A percentile compares a stretch with the other conserved stretches of the same genome.
phyloP scores from a whole-genome alignment of 2,888 invertebrate species.

The Chesias legatella region DNA sequence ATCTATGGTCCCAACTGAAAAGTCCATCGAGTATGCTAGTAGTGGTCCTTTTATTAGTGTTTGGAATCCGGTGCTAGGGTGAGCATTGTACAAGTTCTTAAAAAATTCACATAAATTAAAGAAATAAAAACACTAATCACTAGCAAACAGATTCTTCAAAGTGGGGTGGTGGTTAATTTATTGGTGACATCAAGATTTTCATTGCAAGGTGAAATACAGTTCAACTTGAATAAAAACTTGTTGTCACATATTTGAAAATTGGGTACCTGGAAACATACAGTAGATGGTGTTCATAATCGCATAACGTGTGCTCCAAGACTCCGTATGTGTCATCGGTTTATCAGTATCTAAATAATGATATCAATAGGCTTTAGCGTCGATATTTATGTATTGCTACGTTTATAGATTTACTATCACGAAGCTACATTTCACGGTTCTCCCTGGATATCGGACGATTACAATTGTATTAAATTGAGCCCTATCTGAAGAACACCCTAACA shows the following conservation, averaged over 20 bases:
- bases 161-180: conserved; percentile 46
- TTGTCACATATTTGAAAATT: conserved; percentile 51
- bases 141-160: conserved; percentile 49
- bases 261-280: conserved; percentile 75
- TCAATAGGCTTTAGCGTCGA: too few relatives aligned
- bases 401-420: neutral
- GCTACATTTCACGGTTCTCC: conserved; percentile 3
- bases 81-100: conserved; percentile 7
- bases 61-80: conserved; percentile 39
- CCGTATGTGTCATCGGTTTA: conserved; percentile 35
- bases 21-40: conserved; percentile 76
- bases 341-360: neutral
- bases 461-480: conserved; percentile 18
- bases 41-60: conserved; percentile 48
- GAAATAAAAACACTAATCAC: conserved; percentile 32
- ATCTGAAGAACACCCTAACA: conserved; percentile 53
- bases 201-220: conserved; percentile 5
- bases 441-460: neutral
- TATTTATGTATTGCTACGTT: too few relatives aligned
- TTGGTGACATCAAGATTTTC: conserved; percentile 47
- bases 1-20: conserved; percentile 70
- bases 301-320: conserved; percentile 46
- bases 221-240: conserved; percentile 38
- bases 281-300: conserved; percentile 67
- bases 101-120: conserved; percentile 2